These are phyloP conservation scores for Onychomys arenicola DNA, from an alignment of 2,797 vertebrate species.

Conservation along the genomic window DNA sequence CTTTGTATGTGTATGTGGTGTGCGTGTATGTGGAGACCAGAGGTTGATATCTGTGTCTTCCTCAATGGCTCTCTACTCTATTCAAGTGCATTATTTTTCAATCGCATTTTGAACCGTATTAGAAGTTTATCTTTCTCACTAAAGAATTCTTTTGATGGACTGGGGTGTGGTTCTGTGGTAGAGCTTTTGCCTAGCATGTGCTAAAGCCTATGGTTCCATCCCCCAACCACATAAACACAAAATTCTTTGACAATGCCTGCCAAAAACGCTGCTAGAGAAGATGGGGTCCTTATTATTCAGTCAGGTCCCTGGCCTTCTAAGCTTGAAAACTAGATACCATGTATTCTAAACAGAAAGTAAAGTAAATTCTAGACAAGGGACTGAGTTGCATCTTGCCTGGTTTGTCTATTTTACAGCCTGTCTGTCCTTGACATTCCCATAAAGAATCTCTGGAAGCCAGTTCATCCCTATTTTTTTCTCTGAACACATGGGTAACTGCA, in stretches of 20 bases:
- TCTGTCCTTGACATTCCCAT: neutral
- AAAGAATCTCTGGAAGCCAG: neutral
- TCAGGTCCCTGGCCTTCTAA: neutral
- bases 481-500: neutral
- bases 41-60: neutral
- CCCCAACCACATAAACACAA: neutral
- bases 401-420: neutral
- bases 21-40: neutral
- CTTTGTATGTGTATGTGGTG: neutral
- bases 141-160: neutral
- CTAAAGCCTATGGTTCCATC: neutral
- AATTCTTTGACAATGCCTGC: neutral
- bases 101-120: conserved; percentile 16
- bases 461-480: neutral
- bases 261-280: neutral
- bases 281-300: neutral
- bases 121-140: neutral
- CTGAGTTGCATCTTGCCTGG: neutral
- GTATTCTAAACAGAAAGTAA: neutral
- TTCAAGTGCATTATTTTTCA: neutral
- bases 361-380: neutral
- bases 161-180: neutral
- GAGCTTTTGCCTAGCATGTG: neutral
- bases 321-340: neutral
- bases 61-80: neutral